Conservation (phyloP, 1,140 invertebrate species). For the Cecropterus lyciades region DNA sequence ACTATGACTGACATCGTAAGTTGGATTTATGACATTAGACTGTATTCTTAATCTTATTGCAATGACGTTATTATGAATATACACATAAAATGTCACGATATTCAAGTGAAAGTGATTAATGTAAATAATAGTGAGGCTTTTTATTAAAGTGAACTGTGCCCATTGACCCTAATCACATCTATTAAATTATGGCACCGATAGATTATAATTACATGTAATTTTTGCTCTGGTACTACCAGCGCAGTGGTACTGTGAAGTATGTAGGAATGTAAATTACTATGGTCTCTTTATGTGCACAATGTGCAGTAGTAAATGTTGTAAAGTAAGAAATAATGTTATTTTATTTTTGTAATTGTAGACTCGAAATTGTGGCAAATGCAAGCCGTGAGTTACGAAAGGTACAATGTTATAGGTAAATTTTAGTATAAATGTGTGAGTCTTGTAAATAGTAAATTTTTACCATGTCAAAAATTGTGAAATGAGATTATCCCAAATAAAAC, state of each 20-base stretch:
- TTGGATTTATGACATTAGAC: constrained; percentile 31
- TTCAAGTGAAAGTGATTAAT: constrained; percentile 38
- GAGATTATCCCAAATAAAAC: constrained; percentile 82
- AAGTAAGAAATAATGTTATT: constrained; percentile 77
- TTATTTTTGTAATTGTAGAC: constrained; percentile 78
- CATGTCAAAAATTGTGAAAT: constrained; percentile 79
- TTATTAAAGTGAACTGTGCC: constrained; percentile 30
- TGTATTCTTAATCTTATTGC: constrained; percentile 11
- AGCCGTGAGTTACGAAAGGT: constrained; percentile 68
- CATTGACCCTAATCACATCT: constrained; percentile 12
- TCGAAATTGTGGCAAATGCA: constrained; percentile 53
- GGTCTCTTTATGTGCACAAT: constrained; percentile 67
- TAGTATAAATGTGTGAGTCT: constrained; percentile 68
- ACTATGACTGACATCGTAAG: constrained; percentile 25
- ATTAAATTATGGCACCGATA: constrained; percentile 22
- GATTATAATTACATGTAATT: constrained; percentile 18
- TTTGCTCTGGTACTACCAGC: constrained; percentile 14
- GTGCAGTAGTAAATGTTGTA: constrained; percentile 78
- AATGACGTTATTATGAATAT: constrained; percentile 15
- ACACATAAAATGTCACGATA: constrained; percentile 32
- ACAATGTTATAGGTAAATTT: constrained; percentile 76
- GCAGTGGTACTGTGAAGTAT: constrained; percentile 20
- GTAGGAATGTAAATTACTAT: constrained; percentile 48
- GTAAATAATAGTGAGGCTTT: constrained; percentile 53
- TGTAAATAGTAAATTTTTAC: constrained; percentile 83